Conservation (phyloP, 1,140 invertebrate genomes). For the Lepidurus packardi region DNA sequence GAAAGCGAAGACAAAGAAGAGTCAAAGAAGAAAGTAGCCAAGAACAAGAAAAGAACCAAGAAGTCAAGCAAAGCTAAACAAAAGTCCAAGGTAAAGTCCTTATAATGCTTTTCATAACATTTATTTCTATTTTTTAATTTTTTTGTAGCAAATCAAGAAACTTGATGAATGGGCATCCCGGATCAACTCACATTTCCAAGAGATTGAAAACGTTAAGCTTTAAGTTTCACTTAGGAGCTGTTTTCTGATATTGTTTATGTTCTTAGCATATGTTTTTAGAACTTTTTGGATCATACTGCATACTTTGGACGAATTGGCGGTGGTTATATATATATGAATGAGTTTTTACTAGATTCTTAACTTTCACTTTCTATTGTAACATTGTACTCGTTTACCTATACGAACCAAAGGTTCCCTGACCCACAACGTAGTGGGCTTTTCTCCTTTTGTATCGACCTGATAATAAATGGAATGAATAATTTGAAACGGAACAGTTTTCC, state of each 20-base stretch:
- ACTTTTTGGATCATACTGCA: too few species aligned
- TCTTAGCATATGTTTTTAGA: neutral
- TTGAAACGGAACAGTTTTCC: neutral
- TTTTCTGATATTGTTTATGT: neutral
- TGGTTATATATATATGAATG: neutral
- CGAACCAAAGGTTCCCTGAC: conserved; percentile 9
- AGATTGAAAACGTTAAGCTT: conserved; percentile 6
- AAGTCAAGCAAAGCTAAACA: neutral
- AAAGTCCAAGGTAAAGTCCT: neutral
- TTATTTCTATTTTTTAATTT: neutral
- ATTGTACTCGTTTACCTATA: neutral
- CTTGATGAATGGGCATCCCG: neutral
- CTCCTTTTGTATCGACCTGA: neutral
- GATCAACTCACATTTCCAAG: neutral
- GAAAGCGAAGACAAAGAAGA: neutral
- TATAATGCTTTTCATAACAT: neutral
- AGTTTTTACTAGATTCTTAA: neutral
- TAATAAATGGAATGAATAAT: neutral
- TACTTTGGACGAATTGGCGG: too few species aligned
- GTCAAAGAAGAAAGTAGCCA: neutral
- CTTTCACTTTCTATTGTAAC: neutral
- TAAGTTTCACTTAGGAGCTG: neutral
- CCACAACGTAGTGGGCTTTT: neutral
- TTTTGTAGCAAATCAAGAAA: neutral
- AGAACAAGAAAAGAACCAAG: neutral